Evolutionary conservation across 1,140 invertebrate species (phyloP).

Genomic region (Cataglyphis hispanica): DNA sequence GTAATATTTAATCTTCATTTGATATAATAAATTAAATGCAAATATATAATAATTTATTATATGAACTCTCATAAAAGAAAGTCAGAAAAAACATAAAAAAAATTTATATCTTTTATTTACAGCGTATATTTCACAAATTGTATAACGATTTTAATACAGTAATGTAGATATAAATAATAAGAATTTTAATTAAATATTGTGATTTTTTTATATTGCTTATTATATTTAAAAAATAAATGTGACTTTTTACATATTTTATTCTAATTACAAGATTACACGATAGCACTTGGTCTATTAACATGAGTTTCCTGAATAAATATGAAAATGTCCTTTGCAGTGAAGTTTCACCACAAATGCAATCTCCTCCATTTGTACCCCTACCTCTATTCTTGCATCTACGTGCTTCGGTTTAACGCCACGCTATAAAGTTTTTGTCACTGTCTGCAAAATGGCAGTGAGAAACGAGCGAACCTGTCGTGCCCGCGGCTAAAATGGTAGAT

Average conservation of each 20-base stretch:
- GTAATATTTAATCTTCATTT: not conserved
- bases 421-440: constrained; percentile 74
- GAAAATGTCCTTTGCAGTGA: constrained; percentile 60
- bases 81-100: not conserved
- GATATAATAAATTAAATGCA: too few relatives aligned
- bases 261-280: not conserved
- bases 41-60: not conserved
- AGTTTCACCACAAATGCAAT: constrained; percentile 66
- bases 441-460: constrained; percentile 74
- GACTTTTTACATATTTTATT: constrained; percentile 21
- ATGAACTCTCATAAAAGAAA: not conserved
- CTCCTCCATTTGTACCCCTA: constrained; percentile 58
- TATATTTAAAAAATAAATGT: constrained; percentile 16
- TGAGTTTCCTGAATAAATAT: constrained; percentile 64
- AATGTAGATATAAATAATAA: not conserved
- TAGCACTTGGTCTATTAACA: constrained; percentile 52
- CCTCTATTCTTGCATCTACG: constrained; percentile 63
- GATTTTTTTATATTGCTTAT: not conserved
- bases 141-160: not conserved
- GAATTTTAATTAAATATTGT: not conserved
- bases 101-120: too few relatives aligned
- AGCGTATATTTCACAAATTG: not conserved
- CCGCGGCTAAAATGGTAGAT: constrained; percentile 71
- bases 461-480: constrained; percentile 71
- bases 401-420: constrained; percentile 68